A percentile compares a stretch with the other conserved stretches of the same genome.
phyloP scores from a whole-genome alignment of 2,113 vertebrate species.

The Stigmatopora argus region DNA sequence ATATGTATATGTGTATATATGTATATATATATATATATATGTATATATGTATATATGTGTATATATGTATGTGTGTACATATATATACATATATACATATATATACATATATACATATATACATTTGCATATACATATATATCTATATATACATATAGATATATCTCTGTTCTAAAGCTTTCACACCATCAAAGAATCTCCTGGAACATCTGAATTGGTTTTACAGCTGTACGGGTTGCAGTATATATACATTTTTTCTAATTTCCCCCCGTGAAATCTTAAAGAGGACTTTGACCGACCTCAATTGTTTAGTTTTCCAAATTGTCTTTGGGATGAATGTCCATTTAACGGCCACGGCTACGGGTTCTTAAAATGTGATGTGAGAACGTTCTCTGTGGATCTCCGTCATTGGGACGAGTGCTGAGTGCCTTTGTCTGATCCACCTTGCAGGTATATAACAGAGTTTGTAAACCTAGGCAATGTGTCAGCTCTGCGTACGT shows the following conservation, averaged over 20 bases:
- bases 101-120: too few species aligned
- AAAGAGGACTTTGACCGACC: neutral
- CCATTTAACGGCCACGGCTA: neutral
- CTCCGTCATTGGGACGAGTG: slow-evolving; percentile 39
- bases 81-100: too few species aligned
- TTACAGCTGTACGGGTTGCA: neutral
- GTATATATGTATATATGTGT: too few species aligned
- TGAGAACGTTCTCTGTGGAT: neutral
- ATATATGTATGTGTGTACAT: too few species aligned
- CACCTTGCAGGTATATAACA: slow-evolving; percentile 99
- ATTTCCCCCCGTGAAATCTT: neutral
- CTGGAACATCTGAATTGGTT: too few species aligned
- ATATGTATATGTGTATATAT: too few species aligned
- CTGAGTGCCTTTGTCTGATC: slow-evolving; percentile 69
- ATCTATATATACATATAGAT: too few species aligned
- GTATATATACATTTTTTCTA: neutral
- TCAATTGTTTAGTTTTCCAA: neutral
- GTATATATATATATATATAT: too few species aligned
- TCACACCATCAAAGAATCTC: too few species aligned
- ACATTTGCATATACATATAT: too few species aligned
- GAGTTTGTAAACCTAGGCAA: slow-evolving; percentile 99
- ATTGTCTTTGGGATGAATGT: neutral
- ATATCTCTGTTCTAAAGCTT: too few species aligned
- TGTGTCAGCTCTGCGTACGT: slow-evolving; percentile 98
- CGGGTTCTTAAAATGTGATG: neutral